Conservation (phyloP, 2,113 vertebrate genomes). For the Sapayoa aenigma region DNA sequence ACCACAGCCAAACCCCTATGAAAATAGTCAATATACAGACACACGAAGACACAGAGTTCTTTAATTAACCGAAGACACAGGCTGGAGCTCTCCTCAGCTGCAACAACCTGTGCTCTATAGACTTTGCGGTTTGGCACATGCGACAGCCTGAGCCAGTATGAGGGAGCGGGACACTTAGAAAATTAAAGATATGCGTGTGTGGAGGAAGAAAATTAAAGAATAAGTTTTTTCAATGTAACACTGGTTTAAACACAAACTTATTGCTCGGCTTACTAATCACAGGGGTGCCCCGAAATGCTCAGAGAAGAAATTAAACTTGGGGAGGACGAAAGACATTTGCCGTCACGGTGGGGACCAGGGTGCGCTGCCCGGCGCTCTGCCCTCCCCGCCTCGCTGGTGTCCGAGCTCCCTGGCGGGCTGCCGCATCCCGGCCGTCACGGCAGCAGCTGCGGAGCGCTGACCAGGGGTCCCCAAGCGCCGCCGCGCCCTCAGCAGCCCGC, state of each 20-base stretch:
- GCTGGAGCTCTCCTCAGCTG: neutral
- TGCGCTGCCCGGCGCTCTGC: slow-evolving; percentile 71
- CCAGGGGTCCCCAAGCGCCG: neutral
- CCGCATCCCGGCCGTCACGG: neutral
- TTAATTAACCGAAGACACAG: neutral
- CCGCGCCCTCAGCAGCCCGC: neutral
- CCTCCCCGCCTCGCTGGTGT: slow-evolving; percentile 59
- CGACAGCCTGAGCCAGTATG: neutral
- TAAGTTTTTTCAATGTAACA: neutral
- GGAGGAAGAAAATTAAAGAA: too few species aligned
- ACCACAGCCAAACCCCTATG: neutral
- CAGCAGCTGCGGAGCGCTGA: neutral
- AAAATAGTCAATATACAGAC: neutral
- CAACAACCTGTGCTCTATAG: neutral
- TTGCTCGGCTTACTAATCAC: neutral
- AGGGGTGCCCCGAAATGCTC: neutral
- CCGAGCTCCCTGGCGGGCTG: slow-evolving; percentile 18
- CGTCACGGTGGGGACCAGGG: slow-evolving; percentile 73
- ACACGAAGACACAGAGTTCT: neutral
- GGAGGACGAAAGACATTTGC: slow-evolving; percentile 73
- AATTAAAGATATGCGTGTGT: neutral
- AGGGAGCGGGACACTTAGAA: neutral
- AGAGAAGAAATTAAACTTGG: neutral
- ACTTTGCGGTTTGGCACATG: slow-evolving; percentile 2
- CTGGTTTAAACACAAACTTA: neutral